Evolutionary conservation across 2,797 vertebrate genomes (phyloP).

Genomic region (Liasis olivaceus): DNA sequence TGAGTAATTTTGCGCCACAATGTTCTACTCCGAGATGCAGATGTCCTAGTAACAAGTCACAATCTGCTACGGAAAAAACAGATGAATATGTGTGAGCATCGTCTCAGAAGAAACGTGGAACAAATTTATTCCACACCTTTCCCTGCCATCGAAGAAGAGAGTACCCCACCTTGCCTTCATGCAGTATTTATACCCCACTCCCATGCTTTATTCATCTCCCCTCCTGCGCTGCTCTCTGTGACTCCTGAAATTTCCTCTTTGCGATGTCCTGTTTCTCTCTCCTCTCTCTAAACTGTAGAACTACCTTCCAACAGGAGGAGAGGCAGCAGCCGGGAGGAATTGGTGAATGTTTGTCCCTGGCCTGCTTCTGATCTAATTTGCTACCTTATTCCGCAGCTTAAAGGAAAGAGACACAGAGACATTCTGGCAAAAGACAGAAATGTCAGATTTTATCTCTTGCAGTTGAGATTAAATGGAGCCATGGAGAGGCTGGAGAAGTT

Average conservation of each 20-base stretch:
- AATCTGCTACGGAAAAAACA: conserved; percentile 7
- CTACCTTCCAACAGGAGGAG: background rate
- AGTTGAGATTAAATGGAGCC: background rate
- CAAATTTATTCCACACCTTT: background rate
- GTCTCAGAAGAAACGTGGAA: background rate
- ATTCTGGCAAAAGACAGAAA: background rate
- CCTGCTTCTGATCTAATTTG: background rate
- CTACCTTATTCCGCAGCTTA: background rate
- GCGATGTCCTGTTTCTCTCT: background rate
- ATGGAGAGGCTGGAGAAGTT: too few species aligned
- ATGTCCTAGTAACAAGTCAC: conserved; percentile 19
- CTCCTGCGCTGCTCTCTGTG: background rate
- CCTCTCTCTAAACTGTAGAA: background rate
- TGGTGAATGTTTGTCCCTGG: background rate
- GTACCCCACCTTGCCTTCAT: background rate
- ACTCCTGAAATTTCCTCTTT: background rate
- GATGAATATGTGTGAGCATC: background rate
- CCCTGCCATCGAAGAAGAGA: background rate
- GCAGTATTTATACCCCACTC: background rate
- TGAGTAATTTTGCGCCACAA: background rate
- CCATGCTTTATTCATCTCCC: background rate
- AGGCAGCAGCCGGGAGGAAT: background rate
- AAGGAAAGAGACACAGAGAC: background rate
- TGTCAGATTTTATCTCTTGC: background rate
- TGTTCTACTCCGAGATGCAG: background rate